Evolutionary conservation across 2,888 invertebrate genomes (phyloP).

Genomic region (Lasioglossum pauxillum): DNA sequence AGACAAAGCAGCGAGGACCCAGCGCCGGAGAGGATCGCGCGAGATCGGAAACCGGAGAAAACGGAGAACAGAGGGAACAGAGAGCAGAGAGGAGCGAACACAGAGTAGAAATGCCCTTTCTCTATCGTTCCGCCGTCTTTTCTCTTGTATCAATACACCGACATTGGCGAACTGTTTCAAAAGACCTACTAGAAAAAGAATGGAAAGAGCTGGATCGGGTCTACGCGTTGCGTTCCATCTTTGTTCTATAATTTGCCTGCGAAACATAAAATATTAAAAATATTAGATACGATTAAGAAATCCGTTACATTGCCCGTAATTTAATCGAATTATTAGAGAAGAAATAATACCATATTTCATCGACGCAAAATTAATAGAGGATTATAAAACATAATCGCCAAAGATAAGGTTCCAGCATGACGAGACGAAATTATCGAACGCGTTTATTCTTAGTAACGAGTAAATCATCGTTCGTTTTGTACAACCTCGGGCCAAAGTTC

Average conservation of each 20-base stretch:
- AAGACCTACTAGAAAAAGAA: not conserved
- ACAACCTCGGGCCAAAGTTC: not conserved
- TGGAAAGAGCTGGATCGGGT: not conserved
- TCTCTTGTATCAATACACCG: slow-evolving; percentile 10
- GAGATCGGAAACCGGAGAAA: slow-evolving; percentile 25
- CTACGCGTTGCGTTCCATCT: not conserved
- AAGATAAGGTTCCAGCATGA: too few species aligned
- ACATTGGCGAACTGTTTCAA: not conserved
- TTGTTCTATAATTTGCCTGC: too few species aligned
- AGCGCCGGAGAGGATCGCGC: slow-evolving; percentile 36
- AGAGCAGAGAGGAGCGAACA: not conserved
- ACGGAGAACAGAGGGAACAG: not conserved
- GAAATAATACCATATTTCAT: not conserved
- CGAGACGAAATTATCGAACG: too few species aligned
- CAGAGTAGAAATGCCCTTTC: not conserved
- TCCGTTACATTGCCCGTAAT: too few species aligned
- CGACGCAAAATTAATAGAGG: not conserved
- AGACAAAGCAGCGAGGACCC: slow-evolving; percentile 54
- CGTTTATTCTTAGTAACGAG: too few species aligned
- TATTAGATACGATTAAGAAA: too few species aligned
- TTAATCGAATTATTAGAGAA: too few species aligned
- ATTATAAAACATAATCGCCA: not conserved
- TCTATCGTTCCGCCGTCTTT: not conserved
- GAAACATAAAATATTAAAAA: too few species aligned
- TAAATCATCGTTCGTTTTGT: not conserved